Base-by-base conservation (phyloP, 2,797 vertebrate species). In the Nothura maculosa region DNA sequence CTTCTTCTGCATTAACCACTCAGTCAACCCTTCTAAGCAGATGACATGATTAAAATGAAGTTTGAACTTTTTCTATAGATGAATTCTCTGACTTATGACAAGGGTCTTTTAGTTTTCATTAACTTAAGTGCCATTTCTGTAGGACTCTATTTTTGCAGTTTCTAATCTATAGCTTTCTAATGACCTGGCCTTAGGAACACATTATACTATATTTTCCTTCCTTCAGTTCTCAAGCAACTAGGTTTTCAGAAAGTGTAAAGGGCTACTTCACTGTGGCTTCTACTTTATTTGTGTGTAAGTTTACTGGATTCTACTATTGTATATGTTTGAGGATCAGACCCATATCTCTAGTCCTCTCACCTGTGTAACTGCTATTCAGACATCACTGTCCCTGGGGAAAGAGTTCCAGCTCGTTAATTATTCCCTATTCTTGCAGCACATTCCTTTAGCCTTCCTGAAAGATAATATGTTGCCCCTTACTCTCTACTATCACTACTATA, bases 21-120 rank as follows among this genome's bases (percentile, higher is more conserved):
- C 77, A 90, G 69, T 92, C 92, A 96, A 85, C 32, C 60, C 82
- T 88, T 93, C 68, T 63, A 95, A 93, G 84, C 17, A 90, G 60
- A 91, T 85, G 92, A 94, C 90, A 89, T 94, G 94, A 94, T 96
- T 96, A 94, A 96, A 96, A 92, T 76, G 42, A 95, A 94, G 86
- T 91, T 92, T 96, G 92, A 94, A 93, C 90, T 83, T 93, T 90
- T 95, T 93, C 87, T 93, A 85, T 68, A 96, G 87, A 93, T 96
- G 92, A 95, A 95, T 93, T 92, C 76, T 89, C 82, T 94, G 84
- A 81, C 90, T 93, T 94, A 93, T 84, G 90, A 92, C 89, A 85
- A 92, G 81, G 92, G 84, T 54, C 66, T 90, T 94, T 76, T 87
- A 81, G 76, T 91, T 94, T 94, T 95, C 93, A 96, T 96, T 96